Percentiles rank a stretch among this genome's conserved stretches.
Evolutionary conservation across 2,797 vertebrate genomes (phyloP).

Genomic region (Dromococcyx pavoninus): DNA sequence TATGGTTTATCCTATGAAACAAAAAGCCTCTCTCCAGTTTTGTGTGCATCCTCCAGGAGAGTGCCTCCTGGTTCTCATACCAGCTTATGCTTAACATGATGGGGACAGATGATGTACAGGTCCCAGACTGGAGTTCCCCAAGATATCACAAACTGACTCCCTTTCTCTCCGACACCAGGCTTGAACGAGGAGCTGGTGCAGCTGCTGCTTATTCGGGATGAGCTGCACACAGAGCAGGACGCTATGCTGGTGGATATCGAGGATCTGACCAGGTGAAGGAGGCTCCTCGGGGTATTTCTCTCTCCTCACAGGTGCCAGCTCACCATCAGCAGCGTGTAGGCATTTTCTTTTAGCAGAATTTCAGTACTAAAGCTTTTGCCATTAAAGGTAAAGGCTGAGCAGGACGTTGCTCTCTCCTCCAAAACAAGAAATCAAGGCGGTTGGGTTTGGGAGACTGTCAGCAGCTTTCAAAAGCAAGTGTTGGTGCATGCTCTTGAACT

Average conservation of each 20-base stretch:
- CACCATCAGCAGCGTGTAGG: accelerated
- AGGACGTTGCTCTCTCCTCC: not conserved
- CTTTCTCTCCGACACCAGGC: conserved; percentile 73
- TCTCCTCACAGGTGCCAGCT: not conserved
- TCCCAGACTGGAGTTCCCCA: accelerated
- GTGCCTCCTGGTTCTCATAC: not conserved
- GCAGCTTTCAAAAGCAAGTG: not conserved
- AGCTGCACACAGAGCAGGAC: conserved; percentile 97
- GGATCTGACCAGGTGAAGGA: conserved; percentile 91
- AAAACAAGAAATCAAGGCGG: not conserved
- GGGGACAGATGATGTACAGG: not conserved
- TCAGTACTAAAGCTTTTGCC: not conserved
- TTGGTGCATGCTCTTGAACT: not conserved
- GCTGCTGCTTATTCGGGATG: conserved; percentile 94
- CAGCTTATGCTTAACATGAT: not conserved
- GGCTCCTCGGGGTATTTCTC: not conserved
- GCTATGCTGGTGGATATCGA: conserved; percentile 99
- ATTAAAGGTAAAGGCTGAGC: not conserved
- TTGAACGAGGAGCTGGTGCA: conserved; percentile 98
- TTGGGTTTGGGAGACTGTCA: not conserved
- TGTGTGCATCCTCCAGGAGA: not conserved
- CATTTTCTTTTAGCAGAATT: not conserved
- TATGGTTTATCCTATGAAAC: not conserved
- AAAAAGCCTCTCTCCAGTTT: no score
- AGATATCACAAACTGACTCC: not conserved